Percentiles rank a stretch among this genome's conserved stretches.
phyloP scores from a whole-genome alignment of 2,888 invertebrate genomes.

The Carterocephalus palaemon region DNA sequence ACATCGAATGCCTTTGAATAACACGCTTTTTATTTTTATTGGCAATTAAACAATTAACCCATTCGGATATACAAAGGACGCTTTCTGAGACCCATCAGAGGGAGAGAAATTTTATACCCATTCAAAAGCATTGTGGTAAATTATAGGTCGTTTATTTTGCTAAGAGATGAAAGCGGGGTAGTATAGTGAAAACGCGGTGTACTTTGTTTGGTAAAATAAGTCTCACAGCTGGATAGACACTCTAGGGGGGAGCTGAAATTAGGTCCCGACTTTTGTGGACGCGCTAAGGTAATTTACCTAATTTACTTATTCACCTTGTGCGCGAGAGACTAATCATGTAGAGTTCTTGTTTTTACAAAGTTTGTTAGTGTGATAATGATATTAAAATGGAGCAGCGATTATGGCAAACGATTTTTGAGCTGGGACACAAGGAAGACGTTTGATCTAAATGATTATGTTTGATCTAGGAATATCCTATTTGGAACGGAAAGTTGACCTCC shows the following conservation, averaged over 20 bases:
- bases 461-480: no score
- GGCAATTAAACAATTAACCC: slow-evolving; percentile 77
- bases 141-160: slow-evolving; percentile 57
- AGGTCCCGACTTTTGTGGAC: slow-evolving; percentile 36
- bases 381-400: no score
- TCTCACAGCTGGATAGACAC: slow-evolving; percentile 41
- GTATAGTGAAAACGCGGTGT: slow-evolving; percentile 36
- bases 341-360: no score
- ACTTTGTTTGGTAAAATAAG: slow-evolving; percentile 45
- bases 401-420: no score
- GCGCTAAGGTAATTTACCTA: slow-evolving; percentile 23
- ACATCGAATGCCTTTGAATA: slow-evolving; percentile 39
- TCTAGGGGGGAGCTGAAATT: slow-evolving; percentile 38
- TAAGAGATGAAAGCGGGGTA: slow-evolving; percentile 49
- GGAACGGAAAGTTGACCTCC: no score
- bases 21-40: slow-evolving; percentile 73
- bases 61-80: slow-evolving; percentile 60
- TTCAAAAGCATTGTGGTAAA: slow-evolving; percentile 61
- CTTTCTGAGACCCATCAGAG: slow-evolving; percentile 51
- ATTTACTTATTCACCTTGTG: slow-evolving; percentile 16
- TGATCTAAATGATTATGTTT: no score
- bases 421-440: no score
- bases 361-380: no score
- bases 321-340: slow-evolving; percentile 1
- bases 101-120: slow-evolving; percentile 71